These are phyloP conservation scores for Saccostrea cuccullata DNA, from an alignment of 1,140 invertebrate species.

Conservation along the genomic window DNA sequence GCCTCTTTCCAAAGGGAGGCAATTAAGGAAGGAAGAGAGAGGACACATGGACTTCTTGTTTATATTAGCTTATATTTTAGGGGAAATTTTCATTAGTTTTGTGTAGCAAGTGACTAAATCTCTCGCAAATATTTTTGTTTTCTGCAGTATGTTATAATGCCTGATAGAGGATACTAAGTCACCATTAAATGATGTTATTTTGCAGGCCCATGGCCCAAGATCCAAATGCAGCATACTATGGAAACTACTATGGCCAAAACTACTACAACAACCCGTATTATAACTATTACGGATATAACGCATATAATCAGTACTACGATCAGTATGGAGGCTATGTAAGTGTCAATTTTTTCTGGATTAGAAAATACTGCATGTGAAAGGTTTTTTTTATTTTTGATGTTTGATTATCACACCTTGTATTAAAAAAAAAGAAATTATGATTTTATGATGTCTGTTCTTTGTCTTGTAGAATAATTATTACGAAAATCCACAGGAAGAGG, in stretches of 20 bases:
- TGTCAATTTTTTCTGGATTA: background rate
- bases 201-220: constrained; percentile 53
- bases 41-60: too few species aligned
- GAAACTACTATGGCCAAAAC: constrained; percentile 64
- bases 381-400: too few species aligned
- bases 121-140: background rate
- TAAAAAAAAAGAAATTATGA: too few species aligned
- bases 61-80: too few species aligned
- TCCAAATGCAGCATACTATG: constrained; percentile 54
- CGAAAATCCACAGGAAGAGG: constrained; percentile 60
- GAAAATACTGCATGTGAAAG: too few species aligned
- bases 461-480: constrained; percentile 46
- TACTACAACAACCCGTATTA: constrained; percentile 57
- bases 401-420: too few species aligned
- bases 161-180: background rate
- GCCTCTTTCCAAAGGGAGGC: too few species aligned
- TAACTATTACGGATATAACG: constrained; percentile 51
- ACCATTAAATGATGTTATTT: background rate
- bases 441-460: background rate
- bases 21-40: too few species aligned
- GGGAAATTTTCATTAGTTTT: background rate
- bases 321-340: constrained; percentile 1
- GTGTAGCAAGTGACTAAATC: background rate
- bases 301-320: constrained; percentile 24
- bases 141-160: background rate